A percentile compares a stretch with the other conserved stretches of the same genome.
These are phyloP conservation scores for Triops cancriformis DNA, from an alignment of 1,140 invertebrate species.

Conservation along the genomic window DNA sequence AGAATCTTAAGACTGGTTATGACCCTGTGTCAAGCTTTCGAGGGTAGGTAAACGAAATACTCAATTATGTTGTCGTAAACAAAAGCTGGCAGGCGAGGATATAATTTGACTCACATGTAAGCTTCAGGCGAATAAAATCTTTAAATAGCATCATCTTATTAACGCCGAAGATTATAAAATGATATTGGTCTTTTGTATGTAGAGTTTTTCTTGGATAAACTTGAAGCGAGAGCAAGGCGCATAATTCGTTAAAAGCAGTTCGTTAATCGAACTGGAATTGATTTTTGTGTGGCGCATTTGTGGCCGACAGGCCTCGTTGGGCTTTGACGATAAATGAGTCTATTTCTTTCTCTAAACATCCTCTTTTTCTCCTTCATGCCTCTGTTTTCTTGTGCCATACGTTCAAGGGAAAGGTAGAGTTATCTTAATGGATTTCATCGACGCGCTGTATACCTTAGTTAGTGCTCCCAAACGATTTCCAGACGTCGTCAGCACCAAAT, in stretches of 20 bases:
- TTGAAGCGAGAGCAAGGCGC: not conserved
- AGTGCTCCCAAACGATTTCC: too few relatives aligned
- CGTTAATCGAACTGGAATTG: slow-evolving; percentile 1
- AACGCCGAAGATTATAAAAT: not conserved
- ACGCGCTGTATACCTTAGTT: not conserved
- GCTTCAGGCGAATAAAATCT: not conserved
- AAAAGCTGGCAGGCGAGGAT: not conserved
- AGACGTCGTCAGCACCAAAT: too few relatives aligned
- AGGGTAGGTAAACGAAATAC: not conserved
- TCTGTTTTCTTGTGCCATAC: not conserved
- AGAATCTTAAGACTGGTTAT: not conserved
- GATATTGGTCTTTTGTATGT: not conserved
- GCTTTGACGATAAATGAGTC: not conserved
- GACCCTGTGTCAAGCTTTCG: not conserved
- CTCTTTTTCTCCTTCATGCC: not conserved
- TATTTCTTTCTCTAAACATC: not conserved
- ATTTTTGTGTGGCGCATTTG: not conserved
- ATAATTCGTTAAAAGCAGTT: not conserved
- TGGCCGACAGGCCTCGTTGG: not conserved
- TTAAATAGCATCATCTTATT: not conserved
- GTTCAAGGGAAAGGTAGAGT: not conserved
- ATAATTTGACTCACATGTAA: not conserved
- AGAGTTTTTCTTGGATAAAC: not conserved
- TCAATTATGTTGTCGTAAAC: not conserved
- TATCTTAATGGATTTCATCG: not conserved